Percentiles rank a stretch among this genome's conserved stretches.
Evolutionary conservation across 2,797 vertebrate species (phyloP).

Genomic region (Hydrophis major): DNA sequence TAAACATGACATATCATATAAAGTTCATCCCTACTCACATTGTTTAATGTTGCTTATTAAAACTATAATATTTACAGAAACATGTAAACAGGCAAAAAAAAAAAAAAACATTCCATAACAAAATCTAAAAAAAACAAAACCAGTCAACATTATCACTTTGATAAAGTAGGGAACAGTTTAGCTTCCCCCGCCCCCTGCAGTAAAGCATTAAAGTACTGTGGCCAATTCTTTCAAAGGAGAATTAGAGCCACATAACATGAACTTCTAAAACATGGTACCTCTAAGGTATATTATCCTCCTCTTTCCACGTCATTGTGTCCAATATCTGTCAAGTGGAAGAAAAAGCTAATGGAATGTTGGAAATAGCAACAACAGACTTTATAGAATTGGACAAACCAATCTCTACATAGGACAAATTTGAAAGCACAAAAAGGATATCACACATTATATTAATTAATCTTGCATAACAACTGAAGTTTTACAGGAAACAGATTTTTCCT

Average conservation of each 20-base stretch:
- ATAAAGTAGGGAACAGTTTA: constrained; percentile 13
- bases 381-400: constrained; percentile 19
- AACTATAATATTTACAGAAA: constrained; percentile 17
- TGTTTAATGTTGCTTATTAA: neutral
- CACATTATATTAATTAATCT: neutral
- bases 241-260: neutral
- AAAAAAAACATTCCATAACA: neutral
- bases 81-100: neutral
- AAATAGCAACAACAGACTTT: constrained; percentile 27
- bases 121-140: neutral
- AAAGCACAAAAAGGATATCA: constrained; percentile 28
- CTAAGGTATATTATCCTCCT: constrained; percentile 33
- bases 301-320: constrained; percentile 30
- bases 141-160: constrained; percentile 36
- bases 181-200: neutral
- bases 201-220: constrained; percentile 12
- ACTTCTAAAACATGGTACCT: constrained; percentile 30
- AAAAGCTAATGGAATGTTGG: constrained; percentile 41
- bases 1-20: neutral
- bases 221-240: constrained; percentile 1
- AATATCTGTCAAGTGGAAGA: constrained; percentile 20
- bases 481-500: neutral
- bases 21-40: constrained; percentile 4
- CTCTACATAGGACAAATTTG: constrained; percentile 35
- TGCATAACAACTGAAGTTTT: constrained; percentile 41